Base-by-base conservation (phyloP, 2,888 invertebrate species). In the Acrocyrtus sp. region DNA sequence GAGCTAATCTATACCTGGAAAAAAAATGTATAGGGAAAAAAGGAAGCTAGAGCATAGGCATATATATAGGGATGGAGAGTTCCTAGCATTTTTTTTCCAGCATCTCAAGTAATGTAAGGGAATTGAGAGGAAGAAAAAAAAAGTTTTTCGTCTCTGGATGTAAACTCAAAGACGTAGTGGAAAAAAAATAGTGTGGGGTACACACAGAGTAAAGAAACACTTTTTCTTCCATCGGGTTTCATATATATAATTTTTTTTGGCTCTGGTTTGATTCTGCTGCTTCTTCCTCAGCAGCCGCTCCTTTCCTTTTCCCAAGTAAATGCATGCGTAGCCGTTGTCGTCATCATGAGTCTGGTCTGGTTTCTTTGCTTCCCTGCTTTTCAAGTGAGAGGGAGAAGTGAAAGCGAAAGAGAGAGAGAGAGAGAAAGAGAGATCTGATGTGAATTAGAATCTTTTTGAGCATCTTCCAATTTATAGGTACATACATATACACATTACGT, bases 391-490 rank as follows among this genome's bases (percentile, higher is more conserved):
- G 63, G 29, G 50, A 34, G 43, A 43, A 29, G n/a, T n/a, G n/a
- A n/a, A n/a, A n/a, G n/a, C n/a, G n/a, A n/a, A n/a, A n/a, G n/a
- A 17, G n/a, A n/a, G n/a, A n/a, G 41, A 41, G 8, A 6, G 41
- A 41, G 34, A 63, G 24, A 61, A 43, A 53, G 62, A 45, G 58
- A 51, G 58, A 53, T 60, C 68, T 68, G 60, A 68, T 68, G 68
- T 68, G 68, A 68, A 68, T 68, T 68, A 68, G 60, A 68, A 68
- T 68, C 68, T 60, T 68, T 68, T 68, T 60, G 53, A 68, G 58
- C 68, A 60, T 68, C 60, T 68, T 60, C 68, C 68, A 68, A 60
- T 68, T 68, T 60, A 68, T 60, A 29, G 19, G 3, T 50, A 51
- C 43, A 58, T 67, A 39, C 67, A 67, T 67, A 29, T 27, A 43